A percentile compares a stretch with the other conserved stretches of the same genome.
phyloP scores from a whole-genome alignment of 2,113 vertebrate species.

The Lonchura striata region DNA sequence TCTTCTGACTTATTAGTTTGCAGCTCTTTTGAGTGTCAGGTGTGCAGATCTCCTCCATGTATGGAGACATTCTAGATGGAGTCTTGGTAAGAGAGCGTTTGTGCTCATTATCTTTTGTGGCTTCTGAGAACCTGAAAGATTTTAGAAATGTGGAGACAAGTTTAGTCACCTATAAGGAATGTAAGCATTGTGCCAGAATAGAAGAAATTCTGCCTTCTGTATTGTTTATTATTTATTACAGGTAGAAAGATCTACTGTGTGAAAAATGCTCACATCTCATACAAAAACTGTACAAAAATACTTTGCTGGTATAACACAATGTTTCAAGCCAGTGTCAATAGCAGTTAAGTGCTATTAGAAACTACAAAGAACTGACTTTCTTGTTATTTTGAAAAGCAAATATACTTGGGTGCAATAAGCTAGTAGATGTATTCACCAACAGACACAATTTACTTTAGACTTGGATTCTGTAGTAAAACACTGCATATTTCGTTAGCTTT shows the following conservation, averaged over 20 bases:
- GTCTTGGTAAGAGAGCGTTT: slow-evolving; percentile 89
- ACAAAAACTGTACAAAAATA: neutral
- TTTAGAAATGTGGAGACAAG: neutral
- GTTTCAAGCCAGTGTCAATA: neutral
- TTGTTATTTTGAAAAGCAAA: neutral
- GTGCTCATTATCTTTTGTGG: slow-evolving; percentile 86
- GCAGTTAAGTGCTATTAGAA: neutral
- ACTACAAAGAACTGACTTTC: neutral
- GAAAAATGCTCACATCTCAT: neutral
- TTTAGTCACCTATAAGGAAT: neutral
- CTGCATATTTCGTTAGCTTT: neutral
- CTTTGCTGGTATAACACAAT: neutral
- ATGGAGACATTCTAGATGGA: slow-evolving; percentile 83
- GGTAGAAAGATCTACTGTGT: neutral
- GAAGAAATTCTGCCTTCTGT: neutral
- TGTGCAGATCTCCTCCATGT: slow-evolving; percentile 38
- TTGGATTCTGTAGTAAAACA: neutral
- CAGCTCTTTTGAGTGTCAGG: slow-evolving; percentile 45
- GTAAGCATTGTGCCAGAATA: neutral
- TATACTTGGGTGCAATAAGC: neutral
- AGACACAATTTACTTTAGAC: neutral
- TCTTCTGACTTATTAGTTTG: neutral
- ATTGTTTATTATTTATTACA: neutral
- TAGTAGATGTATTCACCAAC: neutral
- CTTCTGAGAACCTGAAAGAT: slow-evolving; percentile 82